Percentiles rank a stretch among this genome's conserved stretches.
Evolutionary conservation across 2,888 invertebrate genomes (phyloP).

Genomic region (Meteorus colon): DNA sequence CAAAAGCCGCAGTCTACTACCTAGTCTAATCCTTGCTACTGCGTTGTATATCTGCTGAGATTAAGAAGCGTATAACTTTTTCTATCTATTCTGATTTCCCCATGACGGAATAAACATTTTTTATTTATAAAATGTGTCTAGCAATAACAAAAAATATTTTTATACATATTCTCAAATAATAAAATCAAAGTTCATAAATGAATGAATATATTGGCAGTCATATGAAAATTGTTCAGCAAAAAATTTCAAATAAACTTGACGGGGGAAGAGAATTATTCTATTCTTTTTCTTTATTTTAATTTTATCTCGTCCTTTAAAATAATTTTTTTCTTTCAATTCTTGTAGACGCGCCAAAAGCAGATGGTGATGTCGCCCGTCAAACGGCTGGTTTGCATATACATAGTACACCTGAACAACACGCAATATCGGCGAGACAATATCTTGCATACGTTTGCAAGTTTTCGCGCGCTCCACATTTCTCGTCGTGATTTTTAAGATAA

Average conservation of each 20-base stretch:
- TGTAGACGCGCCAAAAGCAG: background rate
- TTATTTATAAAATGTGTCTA: background rate
- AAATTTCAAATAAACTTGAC: background rate
- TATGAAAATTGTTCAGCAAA: too few species aligned
- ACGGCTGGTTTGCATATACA: slow-evolving; percentile 34
- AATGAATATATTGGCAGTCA: too few species aligned
- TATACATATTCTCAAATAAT: too few species aligned
- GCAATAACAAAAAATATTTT: background rate
- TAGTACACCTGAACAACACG: slow-evolving; percentile 41
- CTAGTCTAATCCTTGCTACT: slow-evolving; percentile 39
- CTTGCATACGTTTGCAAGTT: slow-evolving; percentile 51
- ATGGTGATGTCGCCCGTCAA: slow-evolving; percentile 37
- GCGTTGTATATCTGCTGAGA: slow-evolving; percentile 33
- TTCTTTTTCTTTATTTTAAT: background rate
- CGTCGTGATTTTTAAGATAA: slow-evolving; percentile 21
- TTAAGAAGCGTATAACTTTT: slow-evolving; percentile 43
- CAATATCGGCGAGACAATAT: slow-evolving; percentile 50
- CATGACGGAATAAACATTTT: background rate
- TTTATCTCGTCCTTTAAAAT: background rate
- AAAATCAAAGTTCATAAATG: too few species aligned
- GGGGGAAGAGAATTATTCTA: background rate
- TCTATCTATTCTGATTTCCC: slow-evolving; percentile 17
- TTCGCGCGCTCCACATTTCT: slow-evolving; percentile 37
- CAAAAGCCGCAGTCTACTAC: slow-evolving; percentile 28
- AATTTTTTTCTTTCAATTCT: background rate